Evolutionary conservation across 2,888 invertebrate genomes (phyloP).

Genomic region (Apodemia zela): DNA sequence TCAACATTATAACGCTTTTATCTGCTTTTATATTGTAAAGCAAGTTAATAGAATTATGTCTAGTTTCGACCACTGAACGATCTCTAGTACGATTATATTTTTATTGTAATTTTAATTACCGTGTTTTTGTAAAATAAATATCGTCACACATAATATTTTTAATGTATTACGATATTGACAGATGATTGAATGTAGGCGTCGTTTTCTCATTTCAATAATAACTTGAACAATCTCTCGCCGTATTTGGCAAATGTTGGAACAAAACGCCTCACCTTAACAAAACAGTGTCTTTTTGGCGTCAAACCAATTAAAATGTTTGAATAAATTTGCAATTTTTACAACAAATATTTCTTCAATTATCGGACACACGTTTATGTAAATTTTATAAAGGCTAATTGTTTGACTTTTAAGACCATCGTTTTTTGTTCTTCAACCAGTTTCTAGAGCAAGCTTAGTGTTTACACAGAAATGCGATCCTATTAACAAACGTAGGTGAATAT

Average conservation of each 20-base stretch:
- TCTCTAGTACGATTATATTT: too few species aligned
- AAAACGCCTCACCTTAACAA: slow-evolving; percentile 24
- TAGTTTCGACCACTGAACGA: too few species aligned
- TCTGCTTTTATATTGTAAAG: too few species aligned
- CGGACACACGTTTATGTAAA: slow-evolving; percentile 1
- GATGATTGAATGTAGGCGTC: slow-evolving; percentile 3
- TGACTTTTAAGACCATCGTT: slow-evolving; percentile 9
- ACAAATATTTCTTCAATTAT: slow-evolving; percentile 31
- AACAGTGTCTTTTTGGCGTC: slow-evolving; percentile 24
- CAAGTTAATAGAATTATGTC: too few species aligned
- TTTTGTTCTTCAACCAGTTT: slow-evolving; percentile 6
- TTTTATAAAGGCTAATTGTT: slow-evolving; percentile 13
- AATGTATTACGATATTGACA: too few species aligned
- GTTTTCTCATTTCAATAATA: not conserved
- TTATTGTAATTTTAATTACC: too few species aligned
- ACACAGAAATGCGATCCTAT: not conserved
- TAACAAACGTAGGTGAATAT: not conserved
- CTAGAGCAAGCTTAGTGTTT: not conserved
- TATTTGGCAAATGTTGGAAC: slow-evolving; percentile 8
- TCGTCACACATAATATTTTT: too few species aligned
- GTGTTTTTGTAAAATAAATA: too few species aligned
- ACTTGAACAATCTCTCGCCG: not conserved
- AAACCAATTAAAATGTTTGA: slow-evolving; percentile 36
- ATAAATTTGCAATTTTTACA: slow-evolving; percentile 32
- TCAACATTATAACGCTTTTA: too few species aligned